Percentiles rank a stretch among this genome's conserved stretches.
Conservation (phyloP, 2,113 vertebrate genomes). For the Narcine bancroftii region DNA sequence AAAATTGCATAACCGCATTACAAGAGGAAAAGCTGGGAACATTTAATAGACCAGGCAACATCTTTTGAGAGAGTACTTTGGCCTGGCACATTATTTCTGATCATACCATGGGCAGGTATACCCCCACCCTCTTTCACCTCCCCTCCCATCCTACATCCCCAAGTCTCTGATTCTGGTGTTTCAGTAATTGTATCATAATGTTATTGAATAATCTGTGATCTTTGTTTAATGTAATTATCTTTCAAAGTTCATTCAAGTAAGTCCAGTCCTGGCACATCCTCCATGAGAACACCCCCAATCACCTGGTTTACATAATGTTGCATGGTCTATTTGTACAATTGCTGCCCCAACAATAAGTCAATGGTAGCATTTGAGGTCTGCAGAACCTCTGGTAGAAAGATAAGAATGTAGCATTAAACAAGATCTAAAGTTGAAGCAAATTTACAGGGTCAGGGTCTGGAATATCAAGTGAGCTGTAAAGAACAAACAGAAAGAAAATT, state of each 20-base stretch:
- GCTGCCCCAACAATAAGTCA: neutral
- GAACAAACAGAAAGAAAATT: neutral
- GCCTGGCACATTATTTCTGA: too few species aligned
- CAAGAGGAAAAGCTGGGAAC: neutral
- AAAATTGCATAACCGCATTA: neutral
- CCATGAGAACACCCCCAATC: neutral
- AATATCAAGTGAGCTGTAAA: neutral
- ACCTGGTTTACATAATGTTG: neutral
- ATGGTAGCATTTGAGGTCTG: neutral
- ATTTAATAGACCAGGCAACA: neutral
- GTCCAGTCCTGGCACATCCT: too few species aligned
- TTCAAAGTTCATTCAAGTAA: neutral
- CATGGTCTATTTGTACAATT: neutral
- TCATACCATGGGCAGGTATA: too few species aligned
- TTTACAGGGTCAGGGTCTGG: neutral
- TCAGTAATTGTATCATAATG: too few species aligned
- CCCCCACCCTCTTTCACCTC: too few species aligned
- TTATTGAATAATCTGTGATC: too few species aligned
- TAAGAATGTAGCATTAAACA: neutral
- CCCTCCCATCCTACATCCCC: too few species aligned
- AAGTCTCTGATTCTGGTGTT: too few species aligned
- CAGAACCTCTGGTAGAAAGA: neutral
- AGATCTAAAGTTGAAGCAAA: neutral
- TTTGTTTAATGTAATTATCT: neutral
- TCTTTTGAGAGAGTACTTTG: too few species aligned